Conservation (phyloP, 2,797 vertebrate species). For the Tiaroga cobitis region DNA sequence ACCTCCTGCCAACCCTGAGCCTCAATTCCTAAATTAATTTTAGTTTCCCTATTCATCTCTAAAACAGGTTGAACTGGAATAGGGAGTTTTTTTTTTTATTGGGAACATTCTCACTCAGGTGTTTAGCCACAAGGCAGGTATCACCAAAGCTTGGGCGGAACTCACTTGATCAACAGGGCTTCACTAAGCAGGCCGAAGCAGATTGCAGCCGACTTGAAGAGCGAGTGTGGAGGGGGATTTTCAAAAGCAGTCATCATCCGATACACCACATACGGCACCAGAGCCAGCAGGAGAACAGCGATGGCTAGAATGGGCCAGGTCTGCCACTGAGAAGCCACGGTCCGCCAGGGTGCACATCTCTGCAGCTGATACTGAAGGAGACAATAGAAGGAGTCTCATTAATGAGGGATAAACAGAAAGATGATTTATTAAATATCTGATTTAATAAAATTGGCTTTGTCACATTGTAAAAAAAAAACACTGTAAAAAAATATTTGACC, state of each 20-base stretch:
- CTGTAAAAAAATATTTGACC: too few relatives aligned
- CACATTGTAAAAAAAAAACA: too few relatives aligned
- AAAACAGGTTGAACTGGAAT: slow-evolving; percentile 52
- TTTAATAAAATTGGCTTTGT: too few relatives aligned
- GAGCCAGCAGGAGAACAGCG: slow-evolving; percentile 39
- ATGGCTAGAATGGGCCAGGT: slow-evolving; percentile 59
- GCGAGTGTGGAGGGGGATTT: slow-evolving; percentile 61
- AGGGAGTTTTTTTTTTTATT: not conserved
- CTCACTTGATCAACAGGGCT: slow-evolving; percentile 74
- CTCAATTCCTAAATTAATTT: slow-evolving; percentile 70
- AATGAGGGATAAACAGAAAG: not conserved
- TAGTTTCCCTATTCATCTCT: slow-evolving; percentile 27
- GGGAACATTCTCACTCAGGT: slow-evolving; percentile 39
- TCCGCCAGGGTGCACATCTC: slow-evolving; percentile 66
- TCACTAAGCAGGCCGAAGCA: slow-evolving; percentile 65
- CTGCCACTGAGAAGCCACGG: slow-evolving; percentile 67
- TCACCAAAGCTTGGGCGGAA: slow-evolving; percentile 25
- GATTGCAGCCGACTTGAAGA: slow-evolving; percentile 68
- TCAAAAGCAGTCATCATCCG: slow-evolving; percentile 65
- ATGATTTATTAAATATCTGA: not conserved
- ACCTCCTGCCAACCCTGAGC: slow-evolving; percentile 72
- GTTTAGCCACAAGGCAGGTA: slow-evolving; percentile 15
- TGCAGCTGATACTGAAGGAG: slow-evolving; percentile 71
- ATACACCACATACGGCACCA: slow-evolving; percentile 67
- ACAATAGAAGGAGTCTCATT: slow-evolving; percentile 17